Conservation (phyloP, 2,888 invertebrate genomes). For the Platynereis dumerilii region DNA sequence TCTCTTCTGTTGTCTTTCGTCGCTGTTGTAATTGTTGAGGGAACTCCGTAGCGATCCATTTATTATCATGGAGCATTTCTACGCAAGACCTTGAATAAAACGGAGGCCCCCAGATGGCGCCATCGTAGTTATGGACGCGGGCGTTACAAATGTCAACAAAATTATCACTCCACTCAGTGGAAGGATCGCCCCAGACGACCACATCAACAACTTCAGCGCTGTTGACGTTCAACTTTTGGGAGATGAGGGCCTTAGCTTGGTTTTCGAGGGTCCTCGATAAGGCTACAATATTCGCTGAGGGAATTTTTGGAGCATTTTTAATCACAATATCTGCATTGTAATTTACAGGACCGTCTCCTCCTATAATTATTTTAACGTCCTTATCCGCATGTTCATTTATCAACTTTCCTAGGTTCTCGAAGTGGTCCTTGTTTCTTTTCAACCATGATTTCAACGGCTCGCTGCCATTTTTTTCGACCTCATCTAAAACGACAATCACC, state of each 20-base stretch:
- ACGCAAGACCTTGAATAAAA: slow-evolving; percentile 52
- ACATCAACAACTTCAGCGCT: slow-evolving; percentile 55
- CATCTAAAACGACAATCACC: slow-evolving; percentile 47
- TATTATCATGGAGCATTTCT: slow-evolving; percentile 56
- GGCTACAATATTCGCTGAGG: slow-evolving; percentile 53
- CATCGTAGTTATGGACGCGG: slow-evolving; percentile 56
- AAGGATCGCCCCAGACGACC: slow-evolving; percentile 59
- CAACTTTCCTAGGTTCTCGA: slow-evolving; percentile 46
- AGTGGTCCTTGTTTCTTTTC: slow-evolving; percentile 45
- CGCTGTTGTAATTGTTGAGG: slow-evolving; percentile 44
- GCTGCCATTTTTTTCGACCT: slow-evolving; percentile 24
- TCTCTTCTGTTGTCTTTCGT: slow-evolving; percentile 18
- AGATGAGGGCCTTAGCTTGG: slow-evolving; percentile 55
- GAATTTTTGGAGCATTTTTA: slow-evolving; percentile 50
- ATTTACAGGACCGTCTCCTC: slow-evolving; percentile 56
- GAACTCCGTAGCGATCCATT: slow-evolving; percentile 56
- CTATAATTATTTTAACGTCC: slow-evolving; percentile 53
- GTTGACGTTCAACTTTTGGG: slow-evolving; percentile 53
- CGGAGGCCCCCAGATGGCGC: slow-evolving; percentile 59
- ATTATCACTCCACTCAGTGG: slow-evolving; percentile 41
- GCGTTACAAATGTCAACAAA: slow-evolving; percentile 37
- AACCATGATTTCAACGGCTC: slow-evolving; percentile 45
- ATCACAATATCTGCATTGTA: slow-evolving; percentile 53
- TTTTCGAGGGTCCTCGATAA: slow-evolving; percentile 54
- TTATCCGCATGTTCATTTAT: slow-evolving; percentile 45